Evolutionary conservation across 2,888 invertebrate genomes (phyloP), one percentile per base, ranked within the genome.

Genomic region (Coenonympha glycerion): DNA sequence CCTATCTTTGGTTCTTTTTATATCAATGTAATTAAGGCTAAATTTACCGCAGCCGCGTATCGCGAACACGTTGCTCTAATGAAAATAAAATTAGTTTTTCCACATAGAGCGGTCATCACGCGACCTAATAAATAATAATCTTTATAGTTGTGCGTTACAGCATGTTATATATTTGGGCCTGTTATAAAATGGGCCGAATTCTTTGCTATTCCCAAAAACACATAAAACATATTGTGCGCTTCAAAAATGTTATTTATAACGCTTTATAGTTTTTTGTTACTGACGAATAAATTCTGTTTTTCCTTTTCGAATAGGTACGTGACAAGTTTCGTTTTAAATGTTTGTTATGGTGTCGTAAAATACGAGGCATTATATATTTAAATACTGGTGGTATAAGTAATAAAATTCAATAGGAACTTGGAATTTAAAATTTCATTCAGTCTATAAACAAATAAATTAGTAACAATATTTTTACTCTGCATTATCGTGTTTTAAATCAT

Each of bases 51-150:
- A 54, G 58, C 53, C 69, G 64, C 68, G 62, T 83, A 80, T 85
- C 80, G 76, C 73, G 64, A 78, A 82, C 82, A 81, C 65, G 73
- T 69, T 76, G 80, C 75, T 79, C 71, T 71, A 79, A 71, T 73
- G 71, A 76, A 80, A 77, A 73, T 64, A 63, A 65, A 68, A 69
- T 66, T 65, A 66, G 68, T 71, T 72, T 61, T 74, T 69, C 63
- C 64, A 71, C 65, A 68, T 73, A 69, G 65, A 69, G 67, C 62
- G 24, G 58, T 60, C 58, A 65, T 74, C 79, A 83, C 79, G 82
- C 83, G 64, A 80, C 49, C 71, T 58, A 63, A 63, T 79, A 79
- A 80, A 79, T 73, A 72, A 68, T 67, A 69, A 72, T 73, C 67
- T 76, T 81, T 79, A 79, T 75, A 72, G 68, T 73, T 63, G 60